Evolutionary conservation across 2,797 vertebrate genomes (phyloP).

Genomic region (Pteronotus mesoamericanus): DNA sequence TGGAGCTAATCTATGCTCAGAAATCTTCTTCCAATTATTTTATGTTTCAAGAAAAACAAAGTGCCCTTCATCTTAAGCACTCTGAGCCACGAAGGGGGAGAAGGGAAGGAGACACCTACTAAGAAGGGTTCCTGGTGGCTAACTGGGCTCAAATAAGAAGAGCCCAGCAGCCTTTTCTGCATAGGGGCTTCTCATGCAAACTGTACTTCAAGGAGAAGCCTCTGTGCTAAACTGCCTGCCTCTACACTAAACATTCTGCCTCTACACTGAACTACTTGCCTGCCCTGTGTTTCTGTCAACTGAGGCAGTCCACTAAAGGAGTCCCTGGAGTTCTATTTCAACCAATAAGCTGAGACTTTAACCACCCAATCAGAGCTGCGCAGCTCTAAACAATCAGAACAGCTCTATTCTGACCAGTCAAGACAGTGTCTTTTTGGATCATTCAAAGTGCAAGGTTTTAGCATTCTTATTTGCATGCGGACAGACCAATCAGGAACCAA

Average conservation of each 20-base stretch:
- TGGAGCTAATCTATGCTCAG: not conserved
- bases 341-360: not conserved
- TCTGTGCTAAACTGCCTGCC: not conserved
- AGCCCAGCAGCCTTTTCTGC: not conserved
- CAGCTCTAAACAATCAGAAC: not conserved
- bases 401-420: not conserved
- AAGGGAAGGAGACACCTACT: not conserved
- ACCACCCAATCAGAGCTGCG: not conserved
- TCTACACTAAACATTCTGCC: not conserved
- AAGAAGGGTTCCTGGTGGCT: not conserved
- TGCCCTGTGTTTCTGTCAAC: not conserved
- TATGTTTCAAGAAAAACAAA: not conserved
- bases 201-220: not conserved
- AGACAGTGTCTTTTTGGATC: not conserved
- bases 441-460: not conserved
- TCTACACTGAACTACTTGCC: not conserved
- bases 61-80: not conserved
- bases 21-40: slow-evolving; percentile 42
- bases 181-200: not conserved
- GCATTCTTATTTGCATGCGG: not conserved
- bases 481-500: not conserved
- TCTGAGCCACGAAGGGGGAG: not conserved
- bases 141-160: not conserved
- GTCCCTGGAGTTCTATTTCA: not conserved
- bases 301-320: not conserved